Conservation (phyloP, 1,140 invertebrate genomes). For the Phymorhynchus buccinoides region DNA sequence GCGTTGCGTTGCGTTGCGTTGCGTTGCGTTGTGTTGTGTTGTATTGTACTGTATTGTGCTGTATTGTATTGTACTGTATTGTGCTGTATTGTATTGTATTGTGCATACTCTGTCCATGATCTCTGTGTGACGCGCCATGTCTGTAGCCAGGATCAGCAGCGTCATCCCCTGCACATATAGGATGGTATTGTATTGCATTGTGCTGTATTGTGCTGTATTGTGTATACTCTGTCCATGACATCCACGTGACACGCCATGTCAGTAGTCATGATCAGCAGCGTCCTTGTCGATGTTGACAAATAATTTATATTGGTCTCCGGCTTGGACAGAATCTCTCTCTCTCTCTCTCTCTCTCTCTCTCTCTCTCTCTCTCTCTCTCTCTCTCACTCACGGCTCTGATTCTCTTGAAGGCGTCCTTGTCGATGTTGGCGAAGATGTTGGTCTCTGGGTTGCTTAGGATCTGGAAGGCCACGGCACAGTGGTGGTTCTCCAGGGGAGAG, state of each 20-base stretch:
- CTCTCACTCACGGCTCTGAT: slow-evolving; percentile 82
- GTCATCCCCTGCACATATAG: slow-evolving; percentile 69
- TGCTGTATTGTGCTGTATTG: too few species aligned
- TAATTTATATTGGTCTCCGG: too few species aligned
- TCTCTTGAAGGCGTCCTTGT: slow-evolving; percentile 90
- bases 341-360: slow-evolving; percentile 24
- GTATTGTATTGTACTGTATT: too few species aligned
- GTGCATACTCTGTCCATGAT: slow-evolving; percentile 73
- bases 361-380: slow-evolving; percentile 11
- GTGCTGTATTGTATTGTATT: too few species aligned
- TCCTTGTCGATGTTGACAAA: slow-evolving; percentile 46
- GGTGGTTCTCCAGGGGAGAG: slow-evolving; percentile 90
- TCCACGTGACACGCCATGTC: slow-evolving; percentile 74
- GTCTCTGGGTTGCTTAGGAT: slow-evolving; percentile 85
- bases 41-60: too few species aligned
- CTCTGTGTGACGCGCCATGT: slow-evolving; percentile 74
- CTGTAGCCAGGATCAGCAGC: slow-evolving; percentile 73
- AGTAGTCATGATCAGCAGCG: slow-evolving; percentile 73
- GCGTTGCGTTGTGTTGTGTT: too few species aligned
- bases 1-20: too few species aligned
- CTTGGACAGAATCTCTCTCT: too few species aligned
- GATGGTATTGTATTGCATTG: too few species aligned
- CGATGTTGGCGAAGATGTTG: slow-evolving; percentile 88
- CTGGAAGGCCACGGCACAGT: slow-evolving; percentile 89
- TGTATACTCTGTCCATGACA: slow-evolving; percentile 72